These are phyloP conservation scores for Helobdella robusta DNA, from an alignment of 2,888 invertebrate species.

Conservation along the genomic window DNA sequence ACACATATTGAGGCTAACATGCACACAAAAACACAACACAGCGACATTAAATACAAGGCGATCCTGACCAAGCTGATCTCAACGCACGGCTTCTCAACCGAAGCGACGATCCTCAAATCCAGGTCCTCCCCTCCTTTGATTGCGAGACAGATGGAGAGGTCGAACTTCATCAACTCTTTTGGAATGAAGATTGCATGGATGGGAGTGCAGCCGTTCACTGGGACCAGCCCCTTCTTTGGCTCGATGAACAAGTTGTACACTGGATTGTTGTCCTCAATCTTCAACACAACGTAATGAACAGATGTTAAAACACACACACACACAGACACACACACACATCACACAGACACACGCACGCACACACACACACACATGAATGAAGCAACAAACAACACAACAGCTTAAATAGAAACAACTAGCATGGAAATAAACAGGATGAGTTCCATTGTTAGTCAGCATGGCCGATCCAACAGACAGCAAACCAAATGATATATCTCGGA, in stretches of 20 bases:
- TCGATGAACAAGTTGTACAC: conserved; percentile 45
- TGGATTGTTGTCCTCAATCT: conserved; percentile 48
- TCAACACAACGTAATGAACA: no score
- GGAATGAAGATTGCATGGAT: conserved; percentile 45
- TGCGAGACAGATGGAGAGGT: conserved; percentile 36
- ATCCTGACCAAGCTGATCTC: conserved; percentile 46
- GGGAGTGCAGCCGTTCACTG: conserved; percentile 46
- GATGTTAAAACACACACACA: no score
- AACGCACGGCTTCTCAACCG: conserved; percentile 46
- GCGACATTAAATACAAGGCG: background rate
- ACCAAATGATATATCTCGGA: background rate
- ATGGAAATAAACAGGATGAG: conserved; percentile 48
- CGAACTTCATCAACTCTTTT: conserved; percentile 42
- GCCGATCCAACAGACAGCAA: background rate
- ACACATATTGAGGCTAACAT: background rate
- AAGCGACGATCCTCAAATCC: conserved; percentile 48
- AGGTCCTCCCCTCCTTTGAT: conserved; percentile 45
- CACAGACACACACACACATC: no score
- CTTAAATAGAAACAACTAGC: conserved; percentile 36
- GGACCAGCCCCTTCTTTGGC: conserved; percentile 47
- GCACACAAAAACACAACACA: background rate
- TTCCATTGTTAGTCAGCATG: conserved; percentile 44
- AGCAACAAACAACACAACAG: no score
- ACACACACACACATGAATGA: no score
- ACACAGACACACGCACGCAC: no score